Evolutionary conservation across 1,140 invertebrate genomes (phyloP).

Genomic region (Laupala kohalensis): DNA sequence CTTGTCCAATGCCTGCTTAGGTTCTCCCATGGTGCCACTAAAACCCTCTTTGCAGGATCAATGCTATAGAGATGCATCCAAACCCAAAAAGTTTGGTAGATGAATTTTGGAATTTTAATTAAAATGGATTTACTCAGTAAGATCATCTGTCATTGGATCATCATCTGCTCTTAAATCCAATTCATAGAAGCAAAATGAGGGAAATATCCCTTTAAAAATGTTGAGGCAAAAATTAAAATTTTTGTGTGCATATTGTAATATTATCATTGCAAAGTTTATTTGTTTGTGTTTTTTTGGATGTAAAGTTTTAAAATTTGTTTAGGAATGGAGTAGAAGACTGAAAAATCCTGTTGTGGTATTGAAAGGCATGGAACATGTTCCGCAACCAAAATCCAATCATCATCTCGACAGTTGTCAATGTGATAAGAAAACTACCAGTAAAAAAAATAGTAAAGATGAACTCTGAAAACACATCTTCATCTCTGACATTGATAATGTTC

Average conservation of each 20-base stretch:
- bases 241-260: not conserved
- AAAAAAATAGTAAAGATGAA: not conserved
- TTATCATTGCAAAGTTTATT: not conserved
- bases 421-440: conserved; percentile 4
- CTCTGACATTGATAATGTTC: no score
- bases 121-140: no score
- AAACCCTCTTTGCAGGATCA: no score
- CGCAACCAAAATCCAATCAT: conserved; percentile 33
- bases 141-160: not conserved
- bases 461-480: no score
- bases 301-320: conserved; percentile 19
- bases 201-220: not conserved
- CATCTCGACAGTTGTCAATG: conserved; percentile 35
- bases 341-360: conserved; percentile 41
- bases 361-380: conserved; percentile 61
- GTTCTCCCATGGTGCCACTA: no score
- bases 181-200: no score
- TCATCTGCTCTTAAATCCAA: not conserved
- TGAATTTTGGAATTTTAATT: no score
- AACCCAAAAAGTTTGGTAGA: no score
- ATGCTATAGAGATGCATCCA: no score
- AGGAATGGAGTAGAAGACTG: conserved; percentile 64
- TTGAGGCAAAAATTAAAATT: not conserved
- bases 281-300: conserved; percentile 3
- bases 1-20: no score